Evolutionary conservation across 2,797 vertebrate genomes (phyloP), one percentile per base, ranked within the genome.

Genomic region (Mionectes olivaceus): DNA sequence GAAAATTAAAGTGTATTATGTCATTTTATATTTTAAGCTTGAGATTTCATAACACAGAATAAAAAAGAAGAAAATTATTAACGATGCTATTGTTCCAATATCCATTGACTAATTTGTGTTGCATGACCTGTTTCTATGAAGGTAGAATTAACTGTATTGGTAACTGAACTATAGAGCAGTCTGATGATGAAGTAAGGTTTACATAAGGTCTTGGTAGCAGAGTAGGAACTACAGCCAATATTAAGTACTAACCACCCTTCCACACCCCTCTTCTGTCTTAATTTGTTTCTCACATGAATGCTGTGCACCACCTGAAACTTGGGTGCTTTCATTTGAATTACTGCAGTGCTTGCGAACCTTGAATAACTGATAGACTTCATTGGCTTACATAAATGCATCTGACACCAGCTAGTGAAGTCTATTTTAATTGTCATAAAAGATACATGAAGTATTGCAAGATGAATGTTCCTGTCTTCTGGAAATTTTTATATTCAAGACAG

Each of bases 401-500:
- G 91, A 77, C 87, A 90, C 50, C 19, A 92, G 84, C 69, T 91
- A 32, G 50, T 89, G 89, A 92, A 94, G 55, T 78, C 69, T 86
- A 15, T 86, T 93, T 94, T 94, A 93, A 86, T 91, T 91, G 84
- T 90, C 82, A 86, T 89, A 60, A 93, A 89, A 95, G 73, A 78
- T 75, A 30, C 25, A 39, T 86, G 69, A 91, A 87, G 43, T 78
- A 63, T 83, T 81, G 53, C 23, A 73, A 82, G 67, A 77, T 89
- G 79, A 93, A 41, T 65, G 65, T 89, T 86, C 47, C 44, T 76
- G 61, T 91, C 59, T 93, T 65, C 50, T 94, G 63, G 61, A 93
- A 81, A 33, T 63, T 78, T 89, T 96, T 89, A 13, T 91, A 63
- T 91, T 92, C 84, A 97, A 92, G 87, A 35, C 43, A 75, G 35